Base-by-base conservation (phyloP, 2,888 invertebrate genomes). In the Drosophila birchii region DNA sequence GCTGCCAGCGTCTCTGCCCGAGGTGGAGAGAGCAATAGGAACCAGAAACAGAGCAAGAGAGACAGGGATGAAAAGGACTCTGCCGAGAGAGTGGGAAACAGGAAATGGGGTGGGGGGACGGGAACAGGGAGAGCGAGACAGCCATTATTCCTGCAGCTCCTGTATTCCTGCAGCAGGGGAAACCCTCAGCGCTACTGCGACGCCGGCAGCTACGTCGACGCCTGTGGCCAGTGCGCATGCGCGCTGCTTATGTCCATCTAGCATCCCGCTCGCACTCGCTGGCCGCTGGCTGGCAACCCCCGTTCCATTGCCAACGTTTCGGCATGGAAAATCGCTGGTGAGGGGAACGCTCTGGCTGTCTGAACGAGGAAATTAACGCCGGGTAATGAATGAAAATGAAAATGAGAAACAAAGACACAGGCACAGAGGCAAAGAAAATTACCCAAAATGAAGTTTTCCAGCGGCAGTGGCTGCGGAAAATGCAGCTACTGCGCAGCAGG, bases 361-460 rank as follows among this genome's bases (percentile, higher is more conserved):
- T 88, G 76, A 73, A 89, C 80, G 68, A 67, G 69, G 53, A 89
- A 90, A 90, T 87, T 87, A 87, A 87, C 78, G 86, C 83, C 83
- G 49, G 54, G 83, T 88, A 86, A 89, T 86, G 88, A 86, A 88
- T 78, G 86, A 76, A 86, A 85, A 83, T 86, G 89, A 88, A 81
- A 83, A 90, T 81, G 89, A 87, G 80, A 82, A 89, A 80, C 79
- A 81, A 78, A 90, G 90, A 89, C 88, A 88, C 89, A 3, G 29
- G 44, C 44, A 23, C 20, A 84, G 86, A 70, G 66, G 76, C 80
- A 43, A 73, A 78, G 51, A 53, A 87, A 86, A 86, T 86, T 81
- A 82, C 78, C 80, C 74, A 88, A 90, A 89, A 89, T 88, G 86
- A 89, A 89, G 89, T 89, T 90, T 85, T 67, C 78, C 78, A 75